phyloP scores from a whole-genome alignment of 1,140 invertebrate species.

The Scaptodrosophila lebanonensis region DNA sequence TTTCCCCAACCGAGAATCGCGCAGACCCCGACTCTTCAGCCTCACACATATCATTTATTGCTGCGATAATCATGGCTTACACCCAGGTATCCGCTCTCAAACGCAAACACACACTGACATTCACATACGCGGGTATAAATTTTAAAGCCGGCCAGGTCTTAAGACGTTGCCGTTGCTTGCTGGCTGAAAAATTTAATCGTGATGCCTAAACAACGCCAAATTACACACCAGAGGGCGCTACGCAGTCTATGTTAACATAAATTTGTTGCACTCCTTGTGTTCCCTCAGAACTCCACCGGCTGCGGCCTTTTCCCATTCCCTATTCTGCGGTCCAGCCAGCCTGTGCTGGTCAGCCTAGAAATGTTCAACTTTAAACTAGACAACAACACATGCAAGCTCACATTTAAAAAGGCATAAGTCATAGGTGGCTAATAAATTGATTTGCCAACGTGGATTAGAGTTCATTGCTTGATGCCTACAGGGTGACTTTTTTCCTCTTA shows the following conservation, averaged over 20 bases:
- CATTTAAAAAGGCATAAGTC: constrained; percentile 77
- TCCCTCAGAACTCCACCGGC: too few relatives aligned
- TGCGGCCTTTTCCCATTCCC: too few relatives aligned
- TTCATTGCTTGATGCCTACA: constrained; percentile 49
- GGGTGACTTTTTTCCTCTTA: constrained; percentile 13
- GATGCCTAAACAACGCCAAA: constrained; percentile 74
- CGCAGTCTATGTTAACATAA: constrained; percentile 74
- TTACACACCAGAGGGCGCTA: constrained; percentile 75
- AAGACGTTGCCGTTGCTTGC: too few relatives aligned
- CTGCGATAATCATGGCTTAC: constrained; percentile 73
- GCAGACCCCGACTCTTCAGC: neutral
- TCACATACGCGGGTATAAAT: constrained; percentile 27
- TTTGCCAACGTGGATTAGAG: constrained; percentile 72
- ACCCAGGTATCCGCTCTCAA: constrained; percentile 55
- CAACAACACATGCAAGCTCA: constrained; percentile 70
- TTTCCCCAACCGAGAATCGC: neutral
- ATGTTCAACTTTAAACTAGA: constrained; percentile 51
- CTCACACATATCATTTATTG: constrained; percentile 69
- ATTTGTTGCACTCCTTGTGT: constrained; percentile 61
- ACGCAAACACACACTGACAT: constrained; percentile 28
- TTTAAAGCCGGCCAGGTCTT: constrained; percentile 31
- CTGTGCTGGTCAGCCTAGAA: constrained; percentile 22
- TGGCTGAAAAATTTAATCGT: constrained; percentile 59
- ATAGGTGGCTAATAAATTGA: constrained; percentile 76
- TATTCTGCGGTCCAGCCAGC: too few relatives aligned